A percentile compares a stretch with the other conserved stretches of the same genome.
Evolutionary conservation across 2,888 invertebrate genomes (phyloP).

Genomic region (Ariolimax columbianus): DNA sequence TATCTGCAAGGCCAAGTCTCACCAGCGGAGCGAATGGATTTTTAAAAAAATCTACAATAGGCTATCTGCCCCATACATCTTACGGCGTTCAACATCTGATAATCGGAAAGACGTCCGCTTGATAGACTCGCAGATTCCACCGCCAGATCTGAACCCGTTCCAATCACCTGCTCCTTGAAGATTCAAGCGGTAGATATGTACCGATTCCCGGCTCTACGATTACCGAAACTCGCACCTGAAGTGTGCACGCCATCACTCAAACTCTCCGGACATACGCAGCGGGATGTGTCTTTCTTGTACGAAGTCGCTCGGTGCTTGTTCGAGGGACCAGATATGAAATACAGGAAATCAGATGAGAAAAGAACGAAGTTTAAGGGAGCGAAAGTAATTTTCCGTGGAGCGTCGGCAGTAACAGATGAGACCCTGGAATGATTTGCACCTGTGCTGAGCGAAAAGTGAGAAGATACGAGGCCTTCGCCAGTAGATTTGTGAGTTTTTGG

Average conservation of each 20-base stretch:
- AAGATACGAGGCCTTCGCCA: too few relatives aligned
- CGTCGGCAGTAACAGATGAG: conserved; percentile 30
- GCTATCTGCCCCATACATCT: conserved; percentile 20
- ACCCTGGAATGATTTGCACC: background rate
- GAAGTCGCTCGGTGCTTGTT: background rate
- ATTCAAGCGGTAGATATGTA: conserved; percentile 19
- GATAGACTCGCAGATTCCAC: conserved; percentile 12
- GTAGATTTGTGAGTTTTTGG: too few relatives aligned
- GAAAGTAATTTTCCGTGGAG: background rate
- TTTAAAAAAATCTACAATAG: too few relatives aligned
- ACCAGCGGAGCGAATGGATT: too few relatives aligned
- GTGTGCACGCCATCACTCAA: conserved; percentile 23
- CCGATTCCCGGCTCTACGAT: background rate
- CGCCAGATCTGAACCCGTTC: conserved; percentile 1
- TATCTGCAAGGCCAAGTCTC: too few relatives aligned
- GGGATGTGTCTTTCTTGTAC: background rate
- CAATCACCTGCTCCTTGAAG: background rate
- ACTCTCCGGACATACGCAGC: background rate
- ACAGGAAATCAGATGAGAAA: conserved; percentile 32
- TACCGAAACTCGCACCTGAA: conserved; percentile 26
- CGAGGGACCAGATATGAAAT: conserved; percentile 16
- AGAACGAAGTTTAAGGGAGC: too few relatives aligned
- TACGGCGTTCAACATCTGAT: background rate
- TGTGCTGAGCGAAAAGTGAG: background rate
- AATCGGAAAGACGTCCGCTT: background rate